These are phyloP conservation scores for Zalophus californianus DNA, from an alignment of 2,797 vertebrate genomes.

Conservation along the genomic window DNA sequence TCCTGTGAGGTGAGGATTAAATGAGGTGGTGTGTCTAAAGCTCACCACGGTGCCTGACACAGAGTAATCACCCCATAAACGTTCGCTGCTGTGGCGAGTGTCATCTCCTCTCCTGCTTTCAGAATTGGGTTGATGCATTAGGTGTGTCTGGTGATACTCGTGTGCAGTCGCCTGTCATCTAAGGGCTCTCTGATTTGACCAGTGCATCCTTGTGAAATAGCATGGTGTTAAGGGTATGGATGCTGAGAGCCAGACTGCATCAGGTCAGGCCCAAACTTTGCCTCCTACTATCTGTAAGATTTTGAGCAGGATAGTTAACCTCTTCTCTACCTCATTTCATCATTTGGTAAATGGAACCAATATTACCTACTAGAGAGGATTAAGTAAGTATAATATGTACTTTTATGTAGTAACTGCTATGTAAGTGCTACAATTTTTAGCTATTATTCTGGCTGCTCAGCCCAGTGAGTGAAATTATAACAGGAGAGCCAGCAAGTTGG, in stretches of 20 bases:
- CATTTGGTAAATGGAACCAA: not conserved
- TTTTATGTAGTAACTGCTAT: not conserved
- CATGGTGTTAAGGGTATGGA: not conserved
- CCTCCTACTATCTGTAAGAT: not conserved
- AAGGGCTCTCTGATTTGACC: not conserved
- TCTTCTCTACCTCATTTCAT: not conserved
- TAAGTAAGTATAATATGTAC: not conserved
- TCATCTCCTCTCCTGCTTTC: not conserved
- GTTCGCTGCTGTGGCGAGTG: not conserved
- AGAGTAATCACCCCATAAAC: not conserved
- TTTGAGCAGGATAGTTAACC: not conserved
- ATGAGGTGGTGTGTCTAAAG: not conserved
- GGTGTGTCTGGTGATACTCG: not conserved
- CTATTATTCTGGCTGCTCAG: not conserved
- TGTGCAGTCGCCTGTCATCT: not conserved
- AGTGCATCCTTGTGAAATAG: not conserved
- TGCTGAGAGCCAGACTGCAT: not conserved
- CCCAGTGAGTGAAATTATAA: not conserved
- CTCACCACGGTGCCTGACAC: not conserved
- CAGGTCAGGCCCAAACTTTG: not conserved
- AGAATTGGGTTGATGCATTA: not conserved
- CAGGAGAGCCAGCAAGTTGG: not conserved
- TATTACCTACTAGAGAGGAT: not conserved
- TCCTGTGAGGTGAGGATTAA: not conserved
- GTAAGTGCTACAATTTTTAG: not conserved